Conservation (phyloP, 2,797 vertebrate genomes). For the Sitta carolinensis region DNA sequence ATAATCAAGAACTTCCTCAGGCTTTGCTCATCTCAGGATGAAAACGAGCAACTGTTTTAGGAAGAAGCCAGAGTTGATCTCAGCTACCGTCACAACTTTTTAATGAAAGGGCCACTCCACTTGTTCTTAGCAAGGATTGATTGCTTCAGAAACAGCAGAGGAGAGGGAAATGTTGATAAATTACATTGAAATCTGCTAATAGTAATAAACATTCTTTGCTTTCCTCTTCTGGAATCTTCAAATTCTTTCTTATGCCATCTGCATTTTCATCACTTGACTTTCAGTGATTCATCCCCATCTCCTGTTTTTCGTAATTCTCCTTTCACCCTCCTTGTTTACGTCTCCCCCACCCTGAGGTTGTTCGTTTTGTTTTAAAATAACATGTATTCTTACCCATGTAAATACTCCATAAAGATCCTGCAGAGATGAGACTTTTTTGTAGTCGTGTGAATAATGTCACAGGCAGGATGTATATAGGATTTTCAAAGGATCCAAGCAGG, state of each 20-base stretch:
- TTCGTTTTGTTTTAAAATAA: not conserved
- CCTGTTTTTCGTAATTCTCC: not conserved
- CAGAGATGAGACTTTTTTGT: not conserved
- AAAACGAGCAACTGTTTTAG: not conserved
- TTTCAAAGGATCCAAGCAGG: not conserved
- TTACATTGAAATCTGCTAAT: not conserved
- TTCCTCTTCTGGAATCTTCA: not conserved
- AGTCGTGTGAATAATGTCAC: not conserved
- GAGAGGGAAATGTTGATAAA: not conserved
- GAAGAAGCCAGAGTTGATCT: not conserved
- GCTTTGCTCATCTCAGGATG: not conserved
- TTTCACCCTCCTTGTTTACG: not conserved
- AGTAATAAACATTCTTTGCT: not conserved
- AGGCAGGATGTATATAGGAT: not conserved
- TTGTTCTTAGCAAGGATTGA: not conserved
- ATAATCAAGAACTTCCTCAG: not conserved
- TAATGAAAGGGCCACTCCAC: not conserved
- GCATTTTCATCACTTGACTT: not conserved
- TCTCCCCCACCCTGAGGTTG: not conserved
- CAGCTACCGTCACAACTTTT: not conserved
- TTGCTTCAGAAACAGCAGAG: not conserved
- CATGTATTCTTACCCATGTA: not conserved
- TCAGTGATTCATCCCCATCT: not conserved
- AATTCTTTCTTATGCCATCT: not conserved
- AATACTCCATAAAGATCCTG: not conserved